These are phyloP conservation scores for Anableps anableps DNA, from an alignment of 2,797 vertebrate genomes.

Conservation along the genomic window DNA sequence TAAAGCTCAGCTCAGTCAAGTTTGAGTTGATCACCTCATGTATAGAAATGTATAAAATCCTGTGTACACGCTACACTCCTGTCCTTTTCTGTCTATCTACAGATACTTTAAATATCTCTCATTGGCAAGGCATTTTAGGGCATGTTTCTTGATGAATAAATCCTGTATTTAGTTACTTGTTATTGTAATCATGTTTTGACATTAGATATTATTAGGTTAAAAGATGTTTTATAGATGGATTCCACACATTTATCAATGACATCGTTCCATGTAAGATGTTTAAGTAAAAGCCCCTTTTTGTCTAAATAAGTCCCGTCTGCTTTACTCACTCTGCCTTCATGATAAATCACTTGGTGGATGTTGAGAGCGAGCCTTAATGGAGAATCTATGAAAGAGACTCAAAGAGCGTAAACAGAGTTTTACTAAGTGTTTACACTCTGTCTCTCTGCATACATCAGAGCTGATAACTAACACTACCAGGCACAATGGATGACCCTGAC, in stretches of 20 bases:
- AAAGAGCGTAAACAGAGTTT: slow-evolving; percentile 69
- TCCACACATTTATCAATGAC: slow-evolving; percentile 24
- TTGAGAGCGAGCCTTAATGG: slow-evolving; percentile 67
- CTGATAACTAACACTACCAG: slow-evolving; percentile 60
- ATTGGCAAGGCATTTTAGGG: neutral
- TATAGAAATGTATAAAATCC: slow-evolving; percentile 29
- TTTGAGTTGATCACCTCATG: slow-evolving; percentile 32
- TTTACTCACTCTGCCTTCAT: slow-evolving; percentile 41
- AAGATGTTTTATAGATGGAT: slow-evolving; percentile 33
- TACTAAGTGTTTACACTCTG: slow-evolving; percentile 64
- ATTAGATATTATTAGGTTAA: neutral
- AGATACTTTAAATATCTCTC: neutral
- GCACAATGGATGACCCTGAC: slow-evolving; percentile 59
- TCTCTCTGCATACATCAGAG: slow-evolving; percentile 57
- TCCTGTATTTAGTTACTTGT: neutral
- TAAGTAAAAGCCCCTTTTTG: slow-evolving; percentile 33
- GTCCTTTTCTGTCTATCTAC: neutral
- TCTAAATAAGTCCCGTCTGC: slow-evolving; percentile 44
- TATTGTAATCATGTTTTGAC: neutral
- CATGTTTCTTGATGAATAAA: neutral
- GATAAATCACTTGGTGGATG: slow-evolving; percentile 67
- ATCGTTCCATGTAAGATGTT: slow-evolving; percentile 37
- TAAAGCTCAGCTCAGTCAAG: slow-evolving; percentile 1
- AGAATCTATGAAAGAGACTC: slow-evolving; percentile 53
- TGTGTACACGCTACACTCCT: neutral